Percentiles rank a stretch among this genome's conserved stretches.
These are phyloP conservation scores for Leptobrachium leishanense DNA, from an alignment of 2,113 vertebrate genomes.

Conservation along the genomic window DNA sequence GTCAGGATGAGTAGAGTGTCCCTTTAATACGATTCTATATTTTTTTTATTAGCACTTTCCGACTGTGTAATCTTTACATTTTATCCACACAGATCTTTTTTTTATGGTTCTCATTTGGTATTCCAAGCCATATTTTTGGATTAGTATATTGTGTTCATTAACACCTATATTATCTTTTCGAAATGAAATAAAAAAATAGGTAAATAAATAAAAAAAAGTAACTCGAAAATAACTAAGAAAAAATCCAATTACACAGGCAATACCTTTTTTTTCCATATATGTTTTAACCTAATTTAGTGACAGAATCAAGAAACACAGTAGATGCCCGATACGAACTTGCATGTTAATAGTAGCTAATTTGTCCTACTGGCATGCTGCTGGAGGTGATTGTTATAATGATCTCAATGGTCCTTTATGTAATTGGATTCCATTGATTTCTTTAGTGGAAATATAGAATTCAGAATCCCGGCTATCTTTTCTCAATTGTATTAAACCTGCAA, in stretches of 20 bases:
- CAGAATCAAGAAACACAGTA: conserved; percentile 2
- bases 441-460: conserved; percentile 19
- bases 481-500: not conserved
- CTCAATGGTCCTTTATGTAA: conserved; percentile 39
- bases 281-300: not conserved
- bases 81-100: no score
- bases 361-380: conserved; percentile 13
- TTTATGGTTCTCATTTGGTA: no score
- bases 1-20: no score
- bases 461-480: conserved; percentile 2
- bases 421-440: conserved; percentile 46
- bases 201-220: no score
- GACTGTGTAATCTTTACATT: no score
- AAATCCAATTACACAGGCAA: no score
- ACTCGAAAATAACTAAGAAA: no score
- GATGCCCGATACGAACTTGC: not conserved
- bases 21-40: no score
- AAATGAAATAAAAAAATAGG: no score
- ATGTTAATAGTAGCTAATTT: conserved; percentile 35
- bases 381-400: conserved; percentile 37
- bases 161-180: no score
- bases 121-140: not conserved
- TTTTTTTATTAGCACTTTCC: no score
- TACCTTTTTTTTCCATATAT: no score
- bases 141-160: not conserved